These are phyloP conservation scores for Podarcis siculus DNA, from an alignment of 2,797 vertebrate species.

Conservation along the genomic window DNA sequence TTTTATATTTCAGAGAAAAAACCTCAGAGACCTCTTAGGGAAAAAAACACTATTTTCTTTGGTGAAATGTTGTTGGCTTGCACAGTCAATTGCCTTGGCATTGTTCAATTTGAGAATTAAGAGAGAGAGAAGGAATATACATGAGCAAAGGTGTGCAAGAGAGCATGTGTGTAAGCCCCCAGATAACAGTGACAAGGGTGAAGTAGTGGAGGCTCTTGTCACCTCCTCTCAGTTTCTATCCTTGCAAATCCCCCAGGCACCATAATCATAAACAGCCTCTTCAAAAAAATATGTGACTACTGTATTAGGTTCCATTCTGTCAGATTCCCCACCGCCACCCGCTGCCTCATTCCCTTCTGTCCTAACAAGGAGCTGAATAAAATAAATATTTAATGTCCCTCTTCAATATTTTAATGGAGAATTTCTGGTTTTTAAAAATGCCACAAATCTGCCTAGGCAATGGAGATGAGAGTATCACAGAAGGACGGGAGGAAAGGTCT, in stretches of 20 bases:
- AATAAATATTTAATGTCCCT: constrained; percentile 35
- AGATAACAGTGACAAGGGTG: constrained; percentile 6
- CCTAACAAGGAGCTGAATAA: constrained; percentile 25
- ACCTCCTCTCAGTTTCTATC: neutral
- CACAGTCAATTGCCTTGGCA: neutral
- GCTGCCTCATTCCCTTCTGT: neutral
- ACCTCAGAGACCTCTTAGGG: neutral
- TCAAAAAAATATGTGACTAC: constrained; percentile 4
- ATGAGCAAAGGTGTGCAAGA: neutral
- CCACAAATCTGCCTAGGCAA: constrained; percentile 9
- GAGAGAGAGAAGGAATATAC: neutral
- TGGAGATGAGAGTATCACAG: neutral
- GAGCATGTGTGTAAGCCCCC: neutral
- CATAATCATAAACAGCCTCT: constrained; percentile 11
- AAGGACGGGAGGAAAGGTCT: neutral
- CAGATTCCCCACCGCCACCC: neutral
- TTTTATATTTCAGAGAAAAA: neutral
- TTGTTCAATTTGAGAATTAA: neutral
- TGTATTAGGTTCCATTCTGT: neutral
- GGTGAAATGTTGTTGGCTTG: neutral
- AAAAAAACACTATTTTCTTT: neutral
- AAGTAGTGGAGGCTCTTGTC: neutral
- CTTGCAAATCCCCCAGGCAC: neutral
- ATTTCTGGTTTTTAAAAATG: constrained; percentile 28
- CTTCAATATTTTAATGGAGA: constrained; percentile 36